A percentile compares a stretch with the other conserved stretches of the same genome.
Conservation (phyloP, 1,140 invertebrate genomes). For the Glossosoma conforme region DNA sequence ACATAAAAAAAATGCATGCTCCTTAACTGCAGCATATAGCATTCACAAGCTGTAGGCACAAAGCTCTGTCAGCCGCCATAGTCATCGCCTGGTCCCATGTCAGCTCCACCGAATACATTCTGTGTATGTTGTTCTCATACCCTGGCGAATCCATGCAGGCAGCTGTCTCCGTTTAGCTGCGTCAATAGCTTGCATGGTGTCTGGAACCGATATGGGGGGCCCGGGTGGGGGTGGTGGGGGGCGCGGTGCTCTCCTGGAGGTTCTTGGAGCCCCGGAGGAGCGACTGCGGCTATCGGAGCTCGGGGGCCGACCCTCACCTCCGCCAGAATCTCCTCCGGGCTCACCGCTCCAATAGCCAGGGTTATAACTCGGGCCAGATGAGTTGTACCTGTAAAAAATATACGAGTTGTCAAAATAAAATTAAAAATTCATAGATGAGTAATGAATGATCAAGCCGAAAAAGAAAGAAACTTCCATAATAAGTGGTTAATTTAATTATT, state of each 20-base stretch:
- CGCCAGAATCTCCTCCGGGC: slow-evolving; percentile 5
- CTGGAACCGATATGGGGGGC: slow-evolving; percentile 2
- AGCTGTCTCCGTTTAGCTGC: slow-evolving; percentile 85
- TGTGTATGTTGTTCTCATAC: too few species aligned
- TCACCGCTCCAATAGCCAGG: slow-evolving; percentile 27
- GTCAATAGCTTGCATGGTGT: slow-evolving; percentile 56
- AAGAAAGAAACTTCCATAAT: too few species aligned
- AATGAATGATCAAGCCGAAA: too few species aligned
- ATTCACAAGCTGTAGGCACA: too few species aligned
- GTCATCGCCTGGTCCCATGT: too few species aligned
- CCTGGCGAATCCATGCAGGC: slow-evolving; percentile 94
- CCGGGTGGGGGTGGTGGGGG: slow-evolving; percentile 10
- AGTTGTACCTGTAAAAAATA: slow-evolving; percentile 14
- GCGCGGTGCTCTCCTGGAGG: slow-evolving; percentile 10
- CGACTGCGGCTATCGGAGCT: not conserved
- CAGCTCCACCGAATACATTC: too few species aligned
- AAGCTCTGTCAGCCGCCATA: too few species aligned
- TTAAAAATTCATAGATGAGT: not conserved
- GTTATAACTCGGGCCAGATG: slow-evolving; percentile 2
- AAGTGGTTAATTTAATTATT: not conserved
- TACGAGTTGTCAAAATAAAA: not conserved
- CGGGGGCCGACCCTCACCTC: not conserved
- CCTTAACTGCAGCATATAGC: too few species aligned
- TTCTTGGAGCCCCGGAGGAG: slow-evolving; percentile 1
- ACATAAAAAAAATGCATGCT: too few species aligned